Base-by-base conservation (phyloP, 30 jellyfish, hydroid and myxozoan genomes). In the Aurelia aurita complex sp. Pacific region DNA sequence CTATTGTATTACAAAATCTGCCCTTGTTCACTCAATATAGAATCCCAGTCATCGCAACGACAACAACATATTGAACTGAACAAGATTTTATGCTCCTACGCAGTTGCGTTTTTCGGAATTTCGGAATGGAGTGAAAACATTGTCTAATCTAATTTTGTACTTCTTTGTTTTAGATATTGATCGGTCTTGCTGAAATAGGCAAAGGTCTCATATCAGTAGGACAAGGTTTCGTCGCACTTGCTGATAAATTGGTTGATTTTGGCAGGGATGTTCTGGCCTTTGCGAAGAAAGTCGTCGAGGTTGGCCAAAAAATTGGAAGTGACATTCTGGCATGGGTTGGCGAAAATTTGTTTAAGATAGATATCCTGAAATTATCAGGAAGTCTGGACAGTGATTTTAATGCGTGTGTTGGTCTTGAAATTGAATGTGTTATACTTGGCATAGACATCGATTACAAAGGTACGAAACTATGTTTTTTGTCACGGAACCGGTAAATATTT, bases 171-270 rank as follows among this genome's bases (percentile, higher is more conserved):
- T 42, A 89, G 97, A 74, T 89, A 42, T 38, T 82, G 74, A 64
- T 78, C 67, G 97, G 92, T 64, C 57, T 89, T 53, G 64, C 85
- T 57, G 92, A 89, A 33, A 61, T 89, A 34, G 97, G 90, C 17
- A 74, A 89, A 66, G 85, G 85, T 15, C 90, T 89, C 43, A 63
- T 89, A 1, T 63, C 69, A 46, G 90, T 82, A n/a, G 93, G 90
- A 1, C 33, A 81, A 32, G 94, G 90, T 7, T 43, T 89, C 18
- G 85, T 89, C 7, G 36, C 75, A 6, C 35, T 89, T 32, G 97
- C 92, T 8, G 66, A 55, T 18, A 73, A 75, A 18, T 46, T 81
- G 62, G 84, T 89, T 33, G 91, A 73, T 32, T 74, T 73, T 57
- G 90, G 91, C 43, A 53, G 77, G 13, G 86, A 66, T 11, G 60